A percentile compares a stretch with the other conserved stretches of the same genome.
phyloP scores from a whole-genome alignment of 64 coral and sea anemone species.

The Montipora capricornis region DNA sequence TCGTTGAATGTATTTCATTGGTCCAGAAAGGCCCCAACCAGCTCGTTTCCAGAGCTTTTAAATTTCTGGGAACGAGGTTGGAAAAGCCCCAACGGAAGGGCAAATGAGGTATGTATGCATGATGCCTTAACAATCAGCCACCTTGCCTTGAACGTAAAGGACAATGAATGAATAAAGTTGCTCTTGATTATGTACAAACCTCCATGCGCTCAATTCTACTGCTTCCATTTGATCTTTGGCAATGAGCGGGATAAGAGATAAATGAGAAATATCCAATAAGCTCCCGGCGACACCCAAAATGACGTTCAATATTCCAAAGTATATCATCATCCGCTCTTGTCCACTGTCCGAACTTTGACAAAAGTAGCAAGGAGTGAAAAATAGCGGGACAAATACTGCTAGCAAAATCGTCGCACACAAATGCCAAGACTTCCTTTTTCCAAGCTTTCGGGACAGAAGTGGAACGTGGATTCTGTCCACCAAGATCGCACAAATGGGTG shows the following conservation, averaged over 20 bases:
- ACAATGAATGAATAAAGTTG: background rate
- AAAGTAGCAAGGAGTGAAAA: background rate
- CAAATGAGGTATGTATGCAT: too few relatives aligned
- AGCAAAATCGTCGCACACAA: background rate
- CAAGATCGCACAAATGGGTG: background rate
- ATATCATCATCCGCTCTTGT: background rate
- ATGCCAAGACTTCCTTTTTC: slow-evolving; percentile 12
- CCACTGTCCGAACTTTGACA: background rate
- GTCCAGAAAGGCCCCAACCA: too few relatives aligned
- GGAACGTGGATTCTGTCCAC: background rate
- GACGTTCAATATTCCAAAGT: background rate
- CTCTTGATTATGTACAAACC: background rate
- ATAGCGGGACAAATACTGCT: background rate
- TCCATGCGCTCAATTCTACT: background rate
- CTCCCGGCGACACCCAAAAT: background rate
- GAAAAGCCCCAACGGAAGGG: too few relatives aligned
- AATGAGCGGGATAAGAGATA: background rate
- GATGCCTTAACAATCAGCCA: too few relatives aligned
- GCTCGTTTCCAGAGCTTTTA: too few relatives aligned
- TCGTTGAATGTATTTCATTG: too few relatives aligned
- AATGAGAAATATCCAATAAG: background rate
- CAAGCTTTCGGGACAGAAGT: background rate
- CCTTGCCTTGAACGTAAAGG: background rate
- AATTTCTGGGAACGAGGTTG: too few relatives aligned
- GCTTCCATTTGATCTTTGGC: slow-evolving; percentile 4